These are phyloP conservation scores for Acropora tenuis DNA, from an alignment of 64 coral and sea anemone genomes.

Conservation along the genomic window DNA sequence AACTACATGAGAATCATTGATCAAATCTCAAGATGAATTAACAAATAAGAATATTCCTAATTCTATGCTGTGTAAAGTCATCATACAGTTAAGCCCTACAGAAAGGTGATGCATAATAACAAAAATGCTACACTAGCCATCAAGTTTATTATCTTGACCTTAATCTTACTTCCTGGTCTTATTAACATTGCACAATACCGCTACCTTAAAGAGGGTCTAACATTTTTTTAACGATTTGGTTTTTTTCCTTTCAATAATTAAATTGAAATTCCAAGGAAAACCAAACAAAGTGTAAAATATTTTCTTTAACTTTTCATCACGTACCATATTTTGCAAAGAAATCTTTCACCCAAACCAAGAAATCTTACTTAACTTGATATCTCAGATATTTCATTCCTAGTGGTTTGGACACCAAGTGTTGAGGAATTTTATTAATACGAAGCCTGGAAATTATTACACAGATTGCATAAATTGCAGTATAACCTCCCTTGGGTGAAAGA, in stretches of 20 bases:
- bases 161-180: too few species aligned
- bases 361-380: neutral
- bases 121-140: too few species aligned
- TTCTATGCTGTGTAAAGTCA: conserved; percentile 9
- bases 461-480: neutral
- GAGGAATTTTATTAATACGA: too few species aligned
- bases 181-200: neutral
- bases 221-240: neutral
- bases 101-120: neutral
- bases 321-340: neutral
- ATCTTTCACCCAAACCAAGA: neutral
- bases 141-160: too few species aligned
- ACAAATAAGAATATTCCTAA: neutral
- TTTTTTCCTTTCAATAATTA: neutral
- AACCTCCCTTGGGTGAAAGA: neutral
- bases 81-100: conserved; percentile 25
- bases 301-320: neutral
- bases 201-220: neutral
- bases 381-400: neutral
- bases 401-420: neutral
- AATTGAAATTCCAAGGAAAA: neutral
- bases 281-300: conserved; percentile 29
- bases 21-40: neutral
- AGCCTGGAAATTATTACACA: neutral
- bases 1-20: neutral